Evolutionary conservation across 2,888 invertebrate species (phyloP).

Genomic region (Noctua pronuba): DNA sequence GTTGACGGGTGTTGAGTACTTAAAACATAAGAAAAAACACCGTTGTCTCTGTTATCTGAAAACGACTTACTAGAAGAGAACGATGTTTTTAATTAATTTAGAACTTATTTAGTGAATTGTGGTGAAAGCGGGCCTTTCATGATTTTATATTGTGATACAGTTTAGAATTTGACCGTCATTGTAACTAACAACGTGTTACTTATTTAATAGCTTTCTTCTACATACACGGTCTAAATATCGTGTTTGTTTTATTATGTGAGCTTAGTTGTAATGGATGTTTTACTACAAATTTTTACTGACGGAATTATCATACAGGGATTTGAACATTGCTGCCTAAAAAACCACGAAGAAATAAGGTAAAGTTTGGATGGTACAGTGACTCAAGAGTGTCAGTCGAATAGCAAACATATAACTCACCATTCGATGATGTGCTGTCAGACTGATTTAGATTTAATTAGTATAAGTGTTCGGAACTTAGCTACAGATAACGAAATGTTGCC

Average conservation of each 20-base stretch:
- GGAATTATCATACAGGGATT: background rate
- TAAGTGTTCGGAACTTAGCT: slow-evolving; percentile 22
- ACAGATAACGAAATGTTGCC: background rate
- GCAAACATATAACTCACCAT: slow-evolving; percentile 81
- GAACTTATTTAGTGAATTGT: background rate
- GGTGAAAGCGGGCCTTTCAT: background rate
- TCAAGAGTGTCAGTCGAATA: slow-evolving; percentile 34
- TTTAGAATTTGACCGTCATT: background rate
- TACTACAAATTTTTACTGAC: background rate
- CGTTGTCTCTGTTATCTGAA: background rate
- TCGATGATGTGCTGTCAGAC: slow-evolving; percentile 86
- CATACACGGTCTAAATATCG: background rate
- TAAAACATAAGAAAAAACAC: background rate
- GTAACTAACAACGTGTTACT: background rate
- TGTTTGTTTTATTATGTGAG: background rate
- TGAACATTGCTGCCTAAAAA: background rate
- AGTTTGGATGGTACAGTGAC: background rate
- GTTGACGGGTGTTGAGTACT: background rate
- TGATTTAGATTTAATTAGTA: slow-evolving; percentile 78
- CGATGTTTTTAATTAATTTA: background rate
- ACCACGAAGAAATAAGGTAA: background rate
- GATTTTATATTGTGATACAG: background rate
- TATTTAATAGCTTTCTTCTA: background rate
- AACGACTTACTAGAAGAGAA: background rate
- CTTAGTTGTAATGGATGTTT: background rate